Percentiles rank a stretch among this genome's conserved stretches.
Conservation (phyloP, 2,797 vertebrate species). For the Alcedo atthis region DNA sequence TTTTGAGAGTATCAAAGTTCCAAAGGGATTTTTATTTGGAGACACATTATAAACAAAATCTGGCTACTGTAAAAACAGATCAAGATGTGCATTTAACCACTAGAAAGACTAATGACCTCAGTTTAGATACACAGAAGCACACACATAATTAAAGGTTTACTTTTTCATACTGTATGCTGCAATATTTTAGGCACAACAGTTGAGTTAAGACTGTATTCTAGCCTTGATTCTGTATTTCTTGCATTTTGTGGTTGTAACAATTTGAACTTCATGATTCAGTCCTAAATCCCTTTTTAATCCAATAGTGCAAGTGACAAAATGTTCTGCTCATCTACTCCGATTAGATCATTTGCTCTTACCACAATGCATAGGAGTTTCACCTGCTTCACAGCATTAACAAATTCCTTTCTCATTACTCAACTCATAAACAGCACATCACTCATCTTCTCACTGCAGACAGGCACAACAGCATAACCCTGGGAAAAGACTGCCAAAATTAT, state of each 20-base stretch:
- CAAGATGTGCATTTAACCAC: neutral
- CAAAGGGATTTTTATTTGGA: slow-evolving; percentile 59
- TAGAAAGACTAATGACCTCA: slow-evolving; percentile 17
- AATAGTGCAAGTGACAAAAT: slow-evolving; percentile 79
- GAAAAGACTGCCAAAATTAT: slow-evolving; percentile 83
- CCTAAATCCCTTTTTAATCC: slow-evolving; percentile 76
- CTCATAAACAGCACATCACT: slow-evolving; percentile 68
- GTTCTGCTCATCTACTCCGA: slow-evolving; percentile 27
- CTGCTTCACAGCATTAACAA: slow-evolving; percentile 58
- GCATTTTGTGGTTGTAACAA: slow-evolving; percentile 26
- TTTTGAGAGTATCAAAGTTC: slow-evolving; percentile 51
- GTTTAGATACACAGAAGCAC: slow-evolving; percentile 30
- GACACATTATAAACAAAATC: slow-evolving; percentile 27
- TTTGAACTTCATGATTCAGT: slow-evolving; percentile 17
- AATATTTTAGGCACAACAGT: slow-evolving; percentile 66
- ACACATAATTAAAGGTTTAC: slow-evolving; percentile 2
- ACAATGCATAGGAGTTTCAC: slow-evolving; percentile 62
- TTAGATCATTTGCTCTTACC: neutral
- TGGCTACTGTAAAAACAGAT: slow-evolving; percentile 14
- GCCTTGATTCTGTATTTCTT: neutral
- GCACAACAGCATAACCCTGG: slow-evolving; percentile 90
- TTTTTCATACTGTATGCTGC: slow-evolving; percentile 28
- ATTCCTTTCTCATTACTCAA: slow-evolving; percentile 65
- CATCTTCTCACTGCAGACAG: slow-evolving; percentile 80
- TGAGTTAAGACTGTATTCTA: slow-evolving; percentile 37